phyloP scores from a whole-genome alignment of 2,797 vertebrate species.

The Bradypodion pumilum region DNA sequence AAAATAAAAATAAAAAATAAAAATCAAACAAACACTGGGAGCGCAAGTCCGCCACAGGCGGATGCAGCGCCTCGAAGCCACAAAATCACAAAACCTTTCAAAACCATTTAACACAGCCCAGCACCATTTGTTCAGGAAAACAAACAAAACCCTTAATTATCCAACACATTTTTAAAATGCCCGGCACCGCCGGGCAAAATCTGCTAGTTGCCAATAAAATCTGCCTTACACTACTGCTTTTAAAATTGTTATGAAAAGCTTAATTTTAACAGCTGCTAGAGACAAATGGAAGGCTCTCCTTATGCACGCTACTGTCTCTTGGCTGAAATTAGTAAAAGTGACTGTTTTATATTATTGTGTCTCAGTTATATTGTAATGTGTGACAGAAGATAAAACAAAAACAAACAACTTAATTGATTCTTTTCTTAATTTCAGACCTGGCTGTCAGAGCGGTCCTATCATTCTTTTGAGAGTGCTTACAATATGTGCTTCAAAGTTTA shows the following conservation, averaged over 20 bases:
- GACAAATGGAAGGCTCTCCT: neutral
- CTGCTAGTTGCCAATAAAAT: slow-evolving; percentile 40
- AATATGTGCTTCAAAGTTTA: slow-evolving; percentile 38
- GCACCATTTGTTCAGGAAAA: too few relatives aligned
- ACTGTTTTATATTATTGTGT: slow-evolving; percentile 8
- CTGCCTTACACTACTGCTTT: slow-evolving; percentile 4
- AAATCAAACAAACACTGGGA: too few relatives aligned
- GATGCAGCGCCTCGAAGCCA: too few relatives aligned
- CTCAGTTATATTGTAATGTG: slow-evolving; percentile 6
- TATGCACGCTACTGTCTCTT: neutral
- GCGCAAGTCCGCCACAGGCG: too few relatives aligned
- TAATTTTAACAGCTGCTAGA: slow-evolving; percentile 8
- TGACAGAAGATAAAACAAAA: slow-evolving; percentile 7
- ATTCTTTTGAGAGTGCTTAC: slow-evolving; percentile 46
- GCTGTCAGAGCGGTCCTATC: neutral
- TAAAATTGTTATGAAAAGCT: slow-evolving; percentile 30
- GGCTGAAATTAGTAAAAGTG: slow-evolving; percentile 35
- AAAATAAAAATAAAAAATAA: too few relatives aligned
- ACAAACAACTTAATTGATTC: slow-evolving; percentile 25
- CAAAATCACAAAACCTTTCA: too few relatives aligned
- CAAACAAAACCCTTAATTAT: too few relatives aligned
- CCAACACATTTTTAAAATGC: too few relatives aligned
- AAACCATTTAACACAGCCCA: too few relatives aligned
- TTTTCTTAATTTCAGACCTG: slow-evolving; percentile 49
- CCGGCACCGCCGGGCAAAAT: too few relatives aligned